Base-by-base conservation (phyloP, 2,888 invertebrate genomes). In the Sinotaia quadrata region DNA sequence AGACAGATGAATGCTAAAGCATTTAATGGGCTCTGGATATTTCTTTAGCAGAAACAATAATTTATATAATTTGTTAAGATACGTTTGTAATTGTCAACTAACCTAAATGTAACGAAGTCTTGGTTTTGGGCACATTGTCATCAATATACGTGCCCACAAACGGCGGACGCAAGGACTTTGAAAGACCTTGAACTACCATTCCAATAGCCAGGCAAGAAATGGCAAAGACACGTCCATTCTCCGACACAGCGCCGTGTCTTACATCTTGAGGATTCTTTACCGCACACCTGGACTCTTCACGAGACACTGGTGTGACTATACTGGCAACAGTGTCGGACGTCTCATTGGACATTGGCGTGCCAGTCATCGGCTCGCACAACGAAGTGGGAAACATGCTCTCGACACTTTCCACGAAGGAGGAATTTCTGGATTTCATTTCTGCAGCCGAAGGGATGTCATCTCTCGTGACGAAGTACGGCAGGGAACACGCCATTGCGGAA, bases 181-280 rank as follows among this genome's bases (percentile, higher is more conserved):
- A 80, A 3, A 81, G 29, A 4, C 84, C 84, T 57, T 84, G 84
- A 2, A 84, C 51, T 1, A 81, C 68, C 82, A 83, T 82, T 3
- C 82, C 82, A 27, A 72, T 8, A 1, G 72, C 77, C 0, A 81
- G 65, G 21, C 78, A 66, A 7, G 52, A 58, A 34, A 81, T 59
- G 5, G 78, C 80, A 7, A 69, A 15, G 0, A 69, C 68, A 27
- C 56, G 31, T 37, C 70, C 57, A 3, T 51, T 34, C 15, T 62
- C 71, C 0, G 71, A 71, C 21, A 73, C 21, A 2, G 65, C 71
- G 24, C 41, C 36, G 2, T n/a, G n/a, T n/a, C n/a, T n/a, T 2
- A 12, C 18, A 8, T 7, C 24, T 18, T 18, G n/a, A 1, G 47
- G 8, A 3, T 24, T 24, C 18, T 47, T 24, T 24, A 1, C 47